Evolutionary conservation across 2,113 vertebrate species (phyloP).

Genomic region (Rhinogobius similis): DNA sequence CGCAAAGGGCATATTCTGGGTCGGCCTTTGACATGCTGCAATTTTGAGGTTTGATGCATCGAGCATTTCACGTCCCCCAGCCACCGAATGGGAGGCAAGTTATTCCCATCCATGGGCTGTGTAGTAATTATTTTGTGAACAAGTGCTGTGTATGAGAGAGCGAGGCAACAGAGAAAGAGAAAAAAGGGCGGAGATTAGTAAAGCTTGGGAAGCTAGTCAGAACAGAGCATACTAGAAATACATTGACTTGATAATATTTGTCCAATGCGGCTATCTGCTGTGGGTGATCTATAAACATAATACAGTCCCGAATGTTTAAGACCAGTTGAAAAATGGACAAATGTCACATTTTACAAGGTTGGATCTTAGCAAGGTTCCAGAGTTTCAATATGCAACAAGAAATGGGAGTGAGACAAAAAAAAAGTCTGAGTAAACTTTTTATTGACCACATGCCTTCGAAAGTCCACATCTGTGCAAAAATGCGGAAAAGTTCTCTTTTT

Average conservation of each 20-base stretch:
- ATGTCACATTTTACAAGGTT: too few species aligned
- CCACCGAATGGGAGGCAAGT: conserved; percentile 69
- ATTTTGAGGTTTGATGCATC: conserved; percentile 75
- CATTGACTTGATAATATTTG: background rate
- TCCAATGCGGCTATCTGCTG: conserved; percentile 18
- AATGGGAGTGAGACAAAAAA: too few species aligned
- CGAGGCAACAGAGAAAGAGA: conserved; percentile 37
- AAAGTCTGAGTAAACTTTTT: too few species aligned
- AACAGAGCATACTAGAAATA: background rate
- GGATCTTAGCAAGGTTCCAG: too few species aligned
- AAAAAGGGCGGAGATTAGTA: conserved; percentile 47
- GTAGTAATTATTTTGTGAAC: conserved; percentile 70
- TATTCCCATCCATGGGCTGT: conserved; percentile 63
- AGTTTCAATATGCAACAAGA: too few species aligned
- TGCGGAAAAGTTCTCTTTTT: too few species aligned
- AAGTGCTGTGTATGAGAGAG: conserved; percentile 46
- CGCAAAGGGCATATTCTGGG: conserved; percentile 41
- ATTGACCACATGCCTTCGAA: too few species aligned
- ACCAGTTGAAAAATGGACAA: too few species aligned
- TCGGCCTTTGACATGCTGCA: conserved; percentile 58
- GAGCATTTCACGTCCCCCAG: conserved; percentile 62
- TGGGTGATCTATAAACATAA: background rate
- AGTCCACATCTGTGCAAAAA: too few species aligned
- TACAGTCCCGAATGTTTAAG: too few species aligned
- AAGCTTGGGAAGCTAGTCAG: conserved; percentile 38